Percentiles rank a stretch among this genome's conserved stretches.
phyloP scores from a whole-genome alignment of 2,888 invertebrate genomes.

The Ichneumoninae sp. region DNA sequence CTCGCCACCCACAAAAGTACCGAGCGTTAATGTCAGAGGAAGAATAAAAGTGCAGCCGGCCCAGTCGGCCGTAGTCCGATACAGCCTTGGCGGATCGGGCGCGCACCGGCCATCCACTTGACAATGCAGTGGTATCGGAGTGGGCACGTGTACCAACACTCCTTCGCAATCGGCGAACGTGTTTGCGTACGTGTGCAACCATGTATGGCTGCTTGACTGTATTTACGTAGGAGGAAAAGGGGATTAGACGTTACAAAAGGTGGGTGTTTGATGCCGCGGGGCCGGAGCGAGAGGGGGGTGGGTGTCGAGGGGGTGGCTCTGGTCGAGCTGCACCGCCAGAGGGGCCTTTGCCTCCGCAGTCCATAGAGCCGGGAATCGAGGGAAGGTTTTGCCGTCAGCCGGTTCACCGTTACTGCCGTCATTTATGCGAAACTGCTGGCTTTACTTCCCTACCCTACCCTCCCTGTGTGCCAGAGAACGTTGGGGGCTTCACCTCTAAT shows the following conservation, averaged over 20 bases:
- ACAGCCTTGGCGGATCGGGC: conserved; percentile 14
- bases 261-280: conserved; percentile 7
- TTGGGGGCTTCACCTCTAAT: conserved; percentile 64
- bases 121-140: not conserved
- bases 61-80: conserved; percentile 28
- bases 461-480: not conserved
- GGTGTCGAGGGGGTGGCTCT: not conserved
- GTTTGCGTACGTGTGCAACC: conserved; percentile 33
- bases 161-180: conserved; percentile 25
- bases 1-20: not conserved
- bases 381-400: conserved; percentile 36
- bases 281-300: not conserved
- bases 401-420: conserved; percentile 32
- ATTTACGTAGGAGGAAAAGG: conserved; percentile 13
- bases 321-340: conserved; percentile 3
- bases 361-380: conserved; percentile 25
- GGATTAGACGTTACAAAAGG: conserved; percentile 16
- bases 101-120: conserved; percentile 2
- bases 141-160: conserved; percentile 52
- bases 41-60: not conserved
- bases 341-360: not conserved
- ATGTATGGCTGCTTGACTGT: conserved; percentile 52
- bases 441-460: not conserved
- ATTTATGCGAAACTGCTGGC: conserved; percentile 60
- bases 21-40: not conserved